Conservation (phyloP, 2,113 vertebrate species). For the Mola mola region DNA sequence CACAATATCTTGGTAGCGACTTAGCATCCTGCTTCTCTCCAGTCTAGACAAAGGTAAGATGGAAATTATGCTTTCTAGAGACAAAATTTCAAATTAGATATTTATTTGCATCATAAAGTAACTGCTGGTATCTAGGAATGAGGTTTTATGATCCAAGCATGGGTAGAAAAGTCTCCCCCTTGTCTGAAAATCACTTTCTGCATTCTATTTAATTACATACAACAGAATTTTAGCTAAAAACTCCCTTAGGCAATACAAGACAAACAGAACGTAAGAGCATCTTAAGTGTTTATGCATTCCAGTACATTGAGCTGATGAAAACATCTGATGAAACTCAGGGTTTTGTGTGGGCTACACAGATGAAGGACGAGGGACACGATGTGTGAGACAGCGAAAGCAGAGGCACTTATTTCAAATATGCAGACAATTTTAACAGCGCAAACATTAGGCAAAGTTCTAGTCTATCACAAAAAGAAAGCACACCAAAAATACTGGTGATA, state of each 20-base stretch:
- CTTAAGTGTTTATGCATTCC: not conserved
- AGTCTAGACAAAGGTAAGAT: not conserved
- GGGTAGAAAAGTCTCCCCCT: no score
- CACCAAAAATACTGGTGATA: no score
- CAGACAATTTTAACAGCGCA: not conserved
- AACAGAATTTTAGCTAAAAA: not conserved
- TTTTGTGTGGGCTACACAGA: not conserved
- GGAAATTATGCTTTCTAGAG: not conserved
- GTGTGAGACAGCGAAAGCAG: not conserved
- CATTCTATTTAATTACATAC: not conserved
- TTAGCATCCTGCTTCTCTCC: not conserved
- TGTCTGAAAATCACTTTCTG: no score
- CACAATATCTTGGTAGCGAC: constrained; percentile 17
- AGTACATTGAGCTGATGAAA: constrained; percentile 8
- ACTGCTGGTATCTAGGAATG: no score
- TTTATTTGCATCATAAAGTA: no score
- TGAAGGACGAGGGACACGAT: not conserved
- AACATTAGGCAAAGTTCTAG: no score
- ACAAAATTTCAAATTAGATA: not conserved
- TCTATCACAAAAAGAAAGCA: no score
- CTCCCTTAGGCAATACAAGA: no score
- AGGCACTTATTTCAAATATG: not conserved
- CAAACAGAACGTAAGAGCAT: not conserved
- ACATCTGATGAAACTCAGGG: not conserved
- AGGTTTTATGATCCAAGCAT: no score